These are phyloP conservation scores for Alouatta palliata DNA, from an alignment of 2,113 vertebrate genomes.

Conservation along the genomic window DNA sequence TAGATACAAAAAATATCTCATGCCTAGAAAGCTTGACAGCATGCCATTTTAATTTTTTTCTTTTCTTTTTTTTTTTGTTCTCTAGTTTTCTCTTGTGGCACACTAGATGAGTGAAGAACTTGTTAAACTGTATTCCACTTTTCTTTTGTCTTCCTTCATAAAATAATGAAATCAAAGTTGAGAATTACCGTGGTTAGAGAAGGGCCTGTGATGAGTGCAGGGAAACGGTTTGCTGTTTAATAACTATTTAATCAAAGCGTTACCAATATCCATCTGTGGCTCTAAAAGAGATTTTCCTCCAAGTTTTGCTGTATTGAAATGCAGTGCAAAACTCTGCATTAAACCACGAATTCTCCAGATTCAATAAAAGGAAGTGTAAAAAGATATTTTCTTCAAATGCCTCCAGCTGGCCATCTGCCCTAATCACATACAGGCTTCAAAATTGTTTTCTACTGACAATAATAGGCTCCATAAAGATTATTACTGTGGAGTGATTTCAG, in stretches of 20 bases:
- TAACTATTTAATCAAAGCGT: slow-evolving; percentile 58
- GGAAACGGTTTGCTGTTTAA: neutral
- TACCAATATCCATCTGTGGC: slow-evolving; percentile 17
- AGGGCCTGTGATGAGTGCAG: neutral
- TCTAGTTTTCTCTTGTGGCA: neutral
- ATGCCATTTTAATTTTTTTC: neutral
- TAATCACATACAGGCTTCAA: slow-evolving; percentile 67
- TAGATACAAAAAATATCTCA: neutral
- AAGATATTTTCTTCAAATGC: slow-evolving; percentile 74
- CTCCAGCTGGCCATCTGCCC: slow-evolving; percentile 71
- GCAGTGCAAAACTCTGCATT: slow-evolving; percentile 47
- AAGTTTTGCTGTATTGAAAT: slow-evolving; percentile 45
- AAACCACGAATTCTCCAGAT: slow-evolving; percentile 61
- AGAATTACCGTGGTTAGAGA: neutral
- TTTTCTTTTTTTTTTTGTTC: neutral
- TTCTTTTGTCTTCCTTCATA: slow-evolving; percentile 3
- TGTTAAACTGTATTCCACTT: slow-evolving; percentile 28
- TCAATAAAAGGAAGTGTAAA: slow-evolving; percentile 72
- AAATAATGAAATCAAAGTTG: slow-evolving; percentile 52
- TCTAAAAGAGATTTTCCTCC: slow-evolving; percentile 33
- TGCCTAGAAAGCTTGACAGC: slow-evolving; percentile 8
- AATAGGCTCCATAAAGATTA: slow-evolving; percentile 62
- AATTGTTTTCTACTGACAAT: slow-evolving; percentile 72
- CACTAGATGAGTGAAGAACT: neutral
- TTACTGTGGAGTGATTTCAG: slow-evolving; percentile 38